These are phyloP conservation scores for Petrosia ficiformis DNA, from an alignment of 37 sponge, comb jelly and placozoan species.

Conservation along the genomic window DNA sequence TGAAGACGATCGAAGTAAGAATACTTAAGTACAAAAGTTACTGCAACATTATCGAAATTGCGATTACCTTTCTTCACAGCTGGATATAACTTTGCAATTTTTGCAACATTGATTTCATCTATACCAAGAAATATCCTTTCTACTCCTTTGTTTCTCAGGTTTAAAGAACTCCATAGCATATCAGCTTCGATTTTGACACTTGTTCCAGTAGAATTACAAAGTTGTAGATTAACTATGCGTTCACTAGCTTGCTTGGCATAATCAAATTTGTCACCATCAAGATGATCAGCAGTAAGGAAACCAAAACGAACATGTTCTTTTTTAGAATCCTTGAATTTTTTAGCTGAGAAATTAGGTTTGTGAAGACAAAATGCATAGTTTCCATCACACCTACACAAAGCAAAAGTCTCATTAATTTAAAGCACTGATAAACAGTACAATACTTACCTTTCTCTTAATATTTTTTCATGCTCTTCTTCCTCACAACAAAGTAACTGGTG, in stretches of 20 bases:
- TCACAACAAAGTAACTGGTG: constrained; percentile 78
- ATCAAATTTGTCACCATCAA: constrained; percentile 32
- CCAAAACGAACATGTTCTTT: no score
- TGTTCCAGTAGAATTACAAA: background rate
- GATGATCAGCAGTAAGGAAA: no score
- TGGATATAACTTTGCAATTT: no score
- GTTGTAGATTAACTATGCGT: constrained; percentile 2
- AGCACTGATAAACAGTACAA: no score
- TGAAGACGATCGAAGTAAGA: constrained; percentile 35
- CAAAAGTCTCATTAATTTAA: no score
- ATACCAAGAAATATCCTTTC: background rate
- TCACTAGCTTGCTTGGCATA: constrained; percentile 58
- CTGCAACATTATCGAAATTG: background rate
- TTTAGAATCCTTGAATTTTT: no score
- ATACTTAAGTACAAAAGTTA: constrained; percentile 25
- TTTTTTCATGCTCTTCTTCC: constrained; percentile 48
- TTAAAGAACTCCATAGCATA: background rate
- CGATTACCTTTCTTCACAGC: background rate
- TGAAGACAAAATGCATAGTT: no score
- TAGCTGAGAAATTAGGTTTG: no score
- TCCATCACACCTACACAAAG: no score
- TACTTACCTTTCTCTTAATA: constrained; percentile 38
- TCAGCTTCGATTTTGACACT: no score
- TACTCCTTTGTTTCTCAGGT: background rate
- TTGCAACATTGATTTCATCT: no score